Evolutionary conservation across 35 echinoderm and acorn worm species (phyloP), one percentile per base, ranked within the genome.

Genomic region (Apostichopus californicus): DNA sequence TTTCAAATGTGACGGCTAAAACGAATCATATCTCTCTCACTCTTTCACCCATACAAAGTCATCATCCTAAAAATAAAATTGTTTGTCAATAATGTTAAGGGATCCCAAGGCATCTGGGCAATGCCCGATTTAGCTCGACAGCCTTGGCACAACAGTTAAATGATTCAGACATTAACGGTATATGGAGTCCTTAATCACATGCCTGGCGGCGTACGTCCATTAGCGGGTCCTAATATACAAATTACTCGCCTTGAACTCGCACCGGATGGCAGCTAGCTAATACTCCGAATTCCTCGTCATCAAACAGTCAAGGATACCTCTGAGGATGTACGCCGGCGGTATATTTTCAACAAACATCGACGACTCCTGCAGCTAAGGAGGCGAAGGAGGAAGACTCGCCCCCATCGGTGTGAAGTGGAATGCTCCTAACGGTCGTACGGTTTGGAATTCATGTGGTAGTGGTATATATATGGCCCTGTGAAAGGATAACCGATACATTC

Each of bases 271-370:
- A 68, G 64, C 34, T 46, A 55, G 17, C 55, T 79, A 83, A 83
- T 83, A 83, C 52, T 83, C 55, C 34, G 55, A 46, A 83, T 83
- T 83, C 80, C 80, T 9, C 11, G 52, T 56, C 46, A 55, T 56
- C 80, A 55, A 54, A 55, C 55, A 83, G 34, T 56, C 55, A 13
- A 18, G 2, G 64, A 68, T 46, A 2, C 34, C 34, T 46, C 80
- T 83, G 80, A 83, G 46, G 55, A 8, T 46, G 34, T 55, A 8
- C 34, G 34, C 34, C 34, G 34, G 34, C 13, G 53, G 80, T 55
- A 13, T 83, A 83, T 83, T 83, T 83, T 83, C 52, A 83, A 83
- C 80, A 83, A 83, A 83, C 80, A 83, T 55, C 64, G 5, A 17
- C 9, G 18, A 68, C 64, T 68, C 64, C 64, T 68, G 28, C 14